Base-by-base conservation (phyloP, 2,888 invertebrate species). In the Frankliniella fusca region DNA sequence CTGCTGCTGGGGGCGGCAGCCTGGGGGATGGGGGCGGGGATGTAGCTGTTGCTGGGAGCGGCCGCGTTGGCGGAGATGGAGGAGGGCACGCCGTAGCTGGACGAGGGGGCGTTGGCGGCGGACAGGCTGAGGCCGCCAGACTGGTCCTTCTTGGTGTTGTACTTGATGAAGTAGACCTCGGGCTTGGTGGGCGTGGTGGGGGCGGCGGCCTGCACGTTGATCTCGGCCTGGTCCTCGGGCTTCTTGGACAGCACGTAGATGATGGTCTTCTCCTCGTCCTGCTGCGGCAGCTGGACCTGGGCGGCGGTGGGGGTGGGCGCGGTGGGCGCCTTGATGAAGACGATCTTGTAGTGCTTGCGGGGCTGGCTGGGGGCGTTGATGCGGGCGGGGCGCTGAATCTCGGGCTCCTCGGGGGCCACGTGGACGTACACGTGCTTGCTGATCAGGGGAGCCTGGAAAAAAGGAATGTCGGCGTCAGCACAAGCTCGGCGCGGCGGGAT, bases 341-440 rank as follows among this genome's bases (percentile, higher is more conserved):
- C 83, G 80, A 86, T 86, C 83, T 86, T 84, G 83, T 86, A 86
- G 80, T 86, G 85, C 28, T 85, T 86, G 80, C 85, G 85, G 8
- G 85, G 85, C 18, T 83, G 84, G 12, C 82, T 80, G 70, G 82
- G 81, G 5, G 50, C 28, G 12, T 48, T 83, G 12, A 82, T 48
- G 28, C 84, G 85, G n/a, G 81, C 80, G 54, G 83, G 83, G 12
- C 80, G 81, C 7, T 23, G 48, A 80, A 70, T 27, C 48, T 48
- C 48, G 7, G 82, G 83, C 81, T 85, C 84, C 49, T 83, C 83
- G 11, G 85, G 86, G n/a, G 90, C 90, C 3, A 86, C 84, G 82
- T 85, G 86, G 20, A 90, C 88, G 85, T 90, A 90, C 5, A 86
- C 85, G 80, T 85, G 85, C 81, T 86, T 86, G 82, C 85, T 85